A percentile compares a stretch with the other conserved stretches of the same genome.
Evolutionary conservation across 2,797 vertebrate genomes (phyloP).

Genomic region (Silurus aristotelis): DNA sequence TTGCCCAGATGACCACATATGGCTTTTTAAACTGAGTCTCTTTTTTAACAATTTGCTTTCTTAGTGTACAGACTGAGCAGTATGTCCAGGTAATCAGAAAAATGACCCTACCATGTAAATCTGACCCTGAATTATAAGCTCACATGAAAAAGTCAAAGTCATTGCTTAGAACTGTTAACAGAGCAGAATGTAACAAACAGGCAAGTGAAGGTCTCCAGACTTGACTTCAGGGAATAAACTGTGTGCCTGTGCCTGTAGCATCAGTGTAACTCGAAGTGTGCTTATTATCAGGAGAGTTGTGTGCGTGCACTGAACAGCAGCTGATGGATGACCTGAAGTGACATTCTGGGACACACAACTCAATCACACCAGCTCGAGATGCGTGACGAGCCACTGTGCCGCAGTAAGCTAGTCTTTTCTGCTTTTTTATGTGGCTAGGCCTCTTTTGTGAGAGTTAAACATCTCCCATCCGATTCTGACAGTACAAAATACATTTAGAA

Average conservation of each 20-base stretch:
- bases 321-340: conserved; percentile 71
- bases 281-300: background rate
- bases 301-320: conserved; percentile 63
- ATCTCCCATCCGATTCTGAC: background rate
- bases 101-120: background rate
- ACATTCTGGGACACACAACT: conserved; percentile 66
- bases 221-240: background rate
- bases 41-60: background rate
- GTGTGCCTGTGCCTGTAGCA: background rate
- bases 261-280: conserved; percentile 2
- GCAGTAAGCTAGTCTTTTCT: conserved; percentile 61
- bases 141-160: conserved; percentile 52
- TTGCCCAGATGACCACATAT: background rate
- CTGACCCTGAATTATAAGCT: conserved; percentile 13
- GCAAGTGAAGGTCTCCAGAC: conserved; percentile 27
- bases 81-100: background rate
- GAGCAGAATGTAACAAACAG: conserved; percentile 60
- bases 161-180: conserved; percentile 55
- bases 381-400: conserved; percentile 64
- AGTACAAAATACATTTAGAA: background rate
- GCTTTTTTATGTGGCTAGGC: background rate
- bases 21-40: background rate
- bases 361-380: conserved; percentile 66
- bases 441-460: background rate
- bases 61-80: background rate